A percentile compares a stretch with the other conserved stretches of the same genome.
Conservation (phyloP, 2,888 invertebrate species). For the Eulithis prunata region DNA sequence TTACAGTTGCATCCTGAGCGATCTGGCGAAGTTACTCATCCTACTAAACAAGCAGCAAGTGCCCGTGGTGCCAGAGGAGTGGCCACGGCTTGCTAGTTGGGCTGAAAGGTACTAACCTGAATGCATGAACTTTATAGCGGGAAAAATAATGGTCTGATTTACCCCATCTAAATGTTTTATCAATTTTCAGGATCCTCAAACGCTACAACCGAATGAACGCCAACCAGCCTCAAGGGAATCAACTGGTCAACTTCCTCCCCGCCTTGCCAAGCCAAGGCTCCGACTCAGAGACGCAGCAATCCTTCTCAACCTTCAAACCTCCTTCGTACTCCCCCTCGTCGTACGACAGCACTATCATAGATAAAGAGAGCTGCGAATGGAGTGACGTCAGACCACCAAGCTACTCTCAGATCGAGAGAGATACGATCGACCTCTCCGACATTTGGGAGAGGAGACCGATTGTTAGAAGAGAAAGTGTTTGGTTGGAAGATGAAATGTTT, state of each 20-base stretch:
- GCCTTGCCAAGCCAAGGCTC: constrained; percentile 79
- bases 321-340: constrained; percentile 81
- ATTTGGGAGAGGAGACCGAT: constrained; percentile 80
- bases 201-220: constrained; percentile 86
- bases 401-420: constrained; percentile 75
- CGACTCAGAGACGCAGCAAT: constrained; percentile 73
- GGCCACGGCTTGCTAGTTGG: constrained; percentile 93
- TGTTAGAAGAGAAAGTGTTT: constrained; percentile 84
- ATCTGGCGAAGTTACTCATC: constrained; percentile 92
- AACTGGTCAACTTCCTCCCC: constrained; percentile 91
- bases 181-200: constrained; percentile 81
- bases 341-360: constrained; percentile 73
- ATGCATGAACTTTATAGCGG: too few relatives aligned
- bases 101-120: constrained; percentile 85
- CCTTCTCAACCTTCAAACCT: constrained; percentile 81
- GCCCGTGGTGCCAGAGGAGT: constrained; percentile 90
- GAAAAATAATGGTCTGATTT: too few relatives aligned
- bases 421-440: constrained; percentile 74
- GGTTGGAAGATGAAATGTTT: constrained; percentile 92
- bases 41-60: constrained; percentile 91
- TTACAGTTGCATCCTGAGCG: constrained; percentile 84
- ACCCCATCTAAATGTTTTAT: not conserved
- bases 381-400: constrained; percentile 82
- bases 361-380: constrained; percentile 82
- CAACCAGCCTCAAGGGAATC: constrained; percentile 87